These are phyloP conservation scores for Pelochelys cantorii DNA, from an alignment of 2,797 vertebrate genomes.

Conservation along the genomic window DNA sequence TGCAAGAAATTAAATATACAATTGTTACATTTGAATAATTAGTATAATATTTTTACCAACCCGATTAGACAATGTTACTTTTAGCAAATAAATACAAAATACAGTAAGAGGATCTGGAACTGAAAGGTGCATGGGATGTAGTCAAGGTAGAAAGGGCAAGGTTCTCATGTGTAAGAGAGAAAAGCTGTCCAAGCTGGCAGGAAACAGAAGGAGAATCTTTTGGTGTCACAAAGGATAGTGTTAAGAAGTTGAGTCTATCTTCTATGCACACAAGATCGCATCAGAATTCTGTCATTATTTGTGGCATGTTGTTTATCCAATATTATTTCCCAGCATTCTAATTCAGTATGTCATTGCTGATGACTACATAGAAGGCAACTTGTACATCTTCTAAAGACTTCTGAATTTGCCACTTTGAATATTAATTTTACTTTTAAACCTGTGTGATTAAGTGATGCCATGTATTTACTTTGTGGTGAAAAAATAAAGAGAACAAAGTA, in stretches of 20 bases:
- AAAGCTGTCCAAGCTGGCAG: neutral
- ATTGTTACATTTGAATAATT: neutral
- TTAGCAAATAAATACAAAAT: neutral
- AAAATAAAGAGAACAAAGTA: neutral
- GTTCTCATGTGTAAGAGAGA: neutral
- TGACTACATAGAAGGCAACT: neutral
- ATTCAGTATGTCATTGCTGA: neutral
- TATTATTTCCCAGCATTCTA: neutral
- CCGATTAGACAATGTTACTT: neutral
- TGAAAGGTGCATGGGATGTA: neutral
- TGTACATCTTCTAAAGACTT: neutral
- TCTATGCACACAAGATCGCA: rapidly evolving
- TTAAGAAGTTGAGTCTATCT: rapidly evolving
- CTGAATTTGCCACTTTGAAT: neutral
- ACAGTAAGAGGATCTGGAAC: neutral
- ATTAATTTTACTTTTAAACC: neutral
- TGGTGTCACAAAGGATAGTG: rapidly evolving
- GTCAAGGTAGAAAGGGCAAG: rapidly evolving
- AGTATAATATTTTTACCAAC: neutral
- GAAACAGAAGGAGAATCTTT: neutral
- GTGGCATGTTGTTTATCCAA: rapidly evolving
- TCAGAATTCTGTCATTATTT: rapidly evolving
- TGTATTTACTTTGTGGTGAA: neutral
- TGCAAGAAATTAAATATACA: neutral
- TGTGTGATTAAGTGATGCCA: neutral